Percentiles rank a stretch among this genome's conserved stretches.
Evolutionary conservation across 1,140 invertebrate genomes (phyloP).

Genomic region (Rhynchophorus ferrugineus): DNA sequence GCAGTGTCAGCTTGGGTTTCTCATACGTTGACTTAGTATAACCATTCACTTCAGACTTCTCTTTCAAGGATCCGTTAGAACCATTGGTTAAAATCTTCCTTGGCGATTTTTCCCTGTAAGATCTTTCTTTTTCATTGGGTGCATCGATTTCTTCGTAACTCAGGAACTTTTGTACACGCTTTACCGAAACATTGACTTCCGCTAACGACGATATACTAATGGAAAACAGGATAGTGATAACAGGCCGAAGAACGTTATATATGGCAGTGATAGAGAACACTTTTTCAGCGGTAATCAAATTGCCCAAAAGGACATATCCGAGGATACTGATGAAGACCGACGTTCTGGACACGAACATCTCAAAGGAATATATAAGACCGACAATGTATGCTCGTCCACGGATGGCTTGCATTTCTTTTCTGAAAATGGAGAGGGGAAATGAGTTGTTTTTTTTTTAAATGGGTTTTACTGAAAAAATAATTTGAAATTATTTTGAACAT

Average conservation of each 20-base stretch:
- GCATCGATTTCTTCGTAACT: constrained; percentile 48
- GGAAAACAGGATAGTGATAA: constrained; percentile 69
- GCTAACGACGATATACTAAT: constrained; percentile 51
- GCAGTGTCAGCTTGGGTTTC: constrained; percentile 25
- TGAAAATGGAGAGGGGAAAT: constrained; percentile 39
- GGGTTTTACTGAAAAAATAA: no score
- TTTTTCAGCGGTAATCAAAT: constrained; percentile 63
- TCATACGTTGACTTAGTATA: background rate
- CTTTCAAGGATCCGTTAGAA: constrained; percentile 1
- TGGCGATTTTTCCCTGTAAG: background rate
- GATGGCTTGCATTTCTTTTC: constrained; percentile 59
- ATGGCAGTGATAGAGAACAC: constrained; percentile 67
- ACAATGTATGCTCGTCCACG: constrained; percentile 60
- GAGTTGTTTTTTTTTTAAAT: no score
- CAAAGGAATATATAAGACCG: constrained; percentile 64
- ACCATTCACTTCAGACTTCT: constrained; percentile 5
- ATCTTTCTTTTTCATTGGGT: background rate
- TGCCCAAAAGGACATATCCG: constrained; percentile 63
- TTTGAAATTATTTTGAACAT: no score
- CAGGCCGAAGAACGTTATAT: constrained; percentile 61
- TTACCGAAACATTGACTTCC: constrained; percentile 60
- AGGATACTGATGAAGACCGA: constrained; percentile 73
- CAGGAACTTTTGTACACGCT: constrained; percentile 60
- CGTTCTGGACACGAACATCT: constrained; percentile 66
- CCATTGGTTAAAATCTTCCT: constrained; percentile 6